These are phyloP conservation scores for Nothoprocta pentlandii DNA, from an alignment of 2,113 vertebrate genomes.

Conservation along the genomic window DNA sequence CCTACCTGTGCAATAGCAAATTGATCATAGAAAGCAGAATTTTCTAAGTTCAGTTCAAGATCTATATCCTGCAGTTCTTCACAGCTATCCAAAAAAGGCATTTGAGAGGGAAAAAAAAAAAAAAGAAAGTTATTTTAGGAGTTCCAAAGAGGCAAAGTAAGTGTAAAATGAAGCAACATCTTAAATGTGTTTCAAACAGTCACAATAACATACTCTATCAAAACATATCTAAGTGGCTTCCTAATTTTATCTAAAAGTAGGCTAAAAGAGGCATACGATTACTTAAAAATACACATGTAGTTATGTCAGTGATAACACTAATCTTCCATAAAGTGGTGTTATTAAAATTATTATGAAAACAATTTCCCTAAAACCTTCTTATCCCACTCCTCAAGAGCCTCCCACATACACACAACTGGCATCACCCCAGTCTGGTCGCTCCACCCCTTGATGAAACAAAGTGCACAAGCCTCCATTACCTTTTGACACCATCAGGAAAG, in stretches of 20 bases:
- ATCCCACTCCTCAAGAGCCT: not conserved
- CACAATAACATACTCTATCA: not conserved
- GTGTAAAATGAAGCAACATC: not conserved
- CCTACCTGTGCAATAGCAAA: constrained; percentile 94
- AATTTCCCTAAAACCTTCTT: not conserved
- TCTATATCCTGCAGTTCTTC: constrained; percentile 92
- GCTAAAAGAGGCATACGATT: not conserved
- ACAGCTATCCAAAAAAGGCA: constrained; percentile 81
- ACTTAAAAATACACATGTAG: not conserved
- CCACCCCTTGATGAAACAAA: constrained; percentile 51
- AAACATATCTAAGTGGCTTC: not conserved
- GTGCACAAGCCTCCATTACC: constrained; percentile 60
- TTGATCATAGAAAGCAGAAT: constrained; percentile 96
- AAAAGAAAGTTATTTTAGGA: constrained; percentile 15
- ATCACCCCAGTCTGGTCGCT: not conserved
- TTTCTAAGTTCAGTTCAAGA: constrained; percentile 91
- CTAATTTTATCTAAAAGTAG: constrained; percentile 3
- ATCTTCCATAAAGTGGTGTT: not conserved
- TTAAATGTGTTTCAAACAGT: not conserved
- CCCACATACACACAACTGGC: not conserved
- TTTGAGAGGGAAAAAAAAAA: not conserved
- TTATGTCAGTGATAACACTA: not conserved
- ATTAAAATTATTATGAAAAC: not conserved
- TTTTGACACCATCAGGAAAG: constrained; percentile 67
- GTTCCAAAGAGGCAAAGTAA: not conserved